These are phyloP conservation scores for Lordiphosa mommai DNA, from an alignment of 1,140 invertebrate species.

Conservation along the genomic window DNA sequence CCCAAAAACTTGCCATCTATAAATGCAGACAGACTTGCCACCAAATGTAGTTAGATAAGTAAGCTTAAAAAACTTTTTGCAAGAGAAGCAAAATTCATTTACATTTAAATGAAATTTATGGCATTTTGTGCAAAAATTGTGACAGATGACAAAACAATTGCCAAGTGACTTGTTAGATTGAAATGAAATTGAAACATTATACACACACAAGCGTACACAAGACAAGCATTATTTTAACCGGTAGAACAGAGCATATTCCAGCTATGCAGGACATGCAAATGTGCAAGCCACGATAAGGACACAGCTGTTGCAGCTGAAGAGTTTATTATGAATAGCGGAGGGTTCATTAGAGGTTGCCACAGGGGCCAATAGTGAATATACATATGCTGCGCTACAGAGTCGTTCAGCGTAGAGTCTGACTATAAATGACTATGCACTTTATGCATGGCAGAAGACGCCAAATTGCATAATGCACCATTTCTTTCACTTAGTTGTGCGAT, in stretches of 20 bases:
- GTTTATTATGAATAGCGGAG: slow-evolving; percentile 1
- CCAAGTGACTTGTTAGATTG: slow-evolving; percentile 19
- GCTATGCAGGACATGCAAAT: slow-evolving; percentile 6
- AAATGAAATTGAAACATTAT: slow-evolving; percentile 19
- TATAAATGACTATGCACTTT: no score
- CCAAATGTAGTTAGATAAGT: slow-evolving; percentile 40
- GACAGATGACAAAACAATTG: slow-evolving; percentile 20
- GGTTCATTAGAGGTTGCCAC: not conserved
- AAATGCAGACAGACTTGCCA: slow-evolving; percentile 23
- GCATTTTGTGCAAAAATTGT: slow-evolving; percentile 21
- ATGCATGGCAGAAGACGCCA: no score
- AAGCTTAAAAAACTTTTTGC: slow-evolving; percentile 33
- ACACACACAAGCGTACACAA: no score
- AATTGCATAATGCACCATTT: no score
- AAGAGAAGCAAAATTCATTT: slow-evolving; percentile 41
- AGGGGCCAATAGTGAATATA: no score
- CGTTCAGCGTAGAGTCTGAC: no score
- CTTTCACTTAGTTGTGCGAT: no score
- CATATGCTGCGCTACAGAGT: no score
- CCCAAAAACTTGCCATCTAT: slow-evolving; percentile 30
- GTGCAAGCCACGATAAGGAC: not conserved
- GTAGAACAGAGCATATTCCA: not conserved
- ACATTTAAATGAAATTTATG: slow-evolving; percentile 51
- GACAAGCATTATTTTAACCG: no score
- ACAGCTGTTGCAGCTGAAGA: slow-evolving; percentile 1